Percentiles rank a stretch among this genome's conserved stretches.
phyloP scores from a whole-genome alignment of 2,797 vertebrate species.

The Gobio occitaniae region DNA sequence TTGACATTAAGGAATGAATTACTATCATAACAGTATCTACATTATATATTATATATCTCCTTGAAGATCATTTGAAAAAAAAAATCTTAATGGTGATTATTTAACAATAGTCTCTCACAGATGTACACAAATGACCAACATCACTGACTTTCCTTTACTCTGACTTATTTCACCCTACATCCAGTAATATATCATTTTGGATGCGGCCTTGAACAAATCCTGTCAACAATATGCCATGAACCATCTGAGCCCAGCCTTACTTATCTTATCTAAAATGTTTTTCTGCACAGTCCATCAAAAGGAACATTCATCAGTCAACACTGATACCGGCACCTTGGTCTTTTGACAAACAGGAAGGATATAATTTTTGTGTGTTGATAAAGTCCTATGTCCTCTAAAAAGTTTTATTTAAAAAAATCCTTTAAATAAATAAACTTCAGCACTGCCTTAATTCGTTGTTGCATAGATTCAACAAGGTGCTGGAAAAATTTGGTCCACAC shows the following conservation, averaged over 20 bases:
- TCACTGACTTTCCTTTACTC: neutral
- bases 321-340: constrained; percentile 13
- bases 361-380: constrained; percentile 23
- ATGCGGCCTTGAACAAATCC: constrained; percentile 70
- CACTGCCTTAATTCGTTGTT: neutral
- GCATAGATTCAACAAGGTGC: neutral
- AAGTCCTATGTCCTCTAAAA: constrained; percentile 8
- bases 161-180: neutral
- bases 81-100: neutral
- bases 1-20: neutral
- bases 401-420: neutral
- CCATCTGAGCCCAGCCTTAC: constrained; percentile 54
- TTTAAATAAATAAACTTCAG: neutral
- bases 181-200: neutral
- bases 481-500: too few relatives aligned
- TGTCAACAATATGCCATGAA: constrained; percentile 39
- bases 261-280: constrained; percentile 73
- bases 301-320: constrained; percentile 23
- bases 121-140: neutral
- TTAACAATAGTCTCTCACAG: neutral
- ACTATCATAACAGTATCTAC: neutral
- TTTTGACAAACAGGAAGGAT: constrained; percentile 36
- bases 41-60: too few relatives aligned
- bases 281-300: constrained; percentile 24
- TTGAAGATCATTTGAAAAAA: neutral